Evolutionary conservation across 1,140 invertebrate species (phyloP), one percentile per base, ranked within the genome.

Genomic region (Trachymyrmex cornetzi): DNA sequence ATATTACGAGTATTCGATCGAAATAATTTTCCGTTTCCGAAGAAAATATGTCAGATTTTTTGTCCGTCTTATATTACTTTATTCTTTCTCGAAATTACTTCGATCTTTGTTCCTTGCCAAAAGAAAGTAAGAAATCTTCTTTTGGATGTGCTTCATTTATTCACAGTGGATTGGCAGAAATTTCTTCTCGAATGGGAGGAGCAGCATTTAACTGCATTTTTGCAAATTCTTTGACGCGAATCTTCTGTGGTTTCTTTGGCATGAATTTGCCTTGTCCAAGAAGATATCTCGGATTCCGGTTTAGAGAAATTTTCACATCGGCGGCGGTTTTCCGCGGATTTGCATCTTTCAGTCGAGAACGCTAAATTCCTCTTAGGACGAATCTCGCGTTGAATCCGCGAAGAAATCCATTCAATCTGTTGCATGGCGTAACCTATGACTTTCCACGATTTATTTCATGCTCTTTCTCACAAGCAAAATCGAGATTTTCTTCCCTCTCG

Each of bases 21-120:
- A 12, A 69, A 89, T 90, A 89, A 80, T 87, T 64, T 71, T 27
- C 69, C 30, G 63, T 34, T 57, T 53, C 48, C 22, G 9, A 50
- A 48, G 61, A 55, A 61, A 71, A 72, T 80, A 80, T 77, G 67
- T 88, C 71, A 48, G 44, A 59, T 34, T 74, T 50, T 12, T 12
- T 24, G 3, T 34, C 9, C 5, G 5, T 34, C 6, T 4, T 0
- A 34, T 63, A 16, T 86, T 74, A 38, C 1, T 53, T 22, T 72
- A 77, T 88, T 85, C 19, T 38, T 22, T 16, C 0, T 48, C 12
- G 7, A n/a, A 27, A 57, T 50, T 44, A 86, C 50, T 50, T 79
- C 22, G 1, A 30, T 12, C 11, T 44, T 67, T 24, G 11, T 7
- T 24, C 48, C 16, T 67, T 24, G 16, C 12, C 19, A 9, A 61